Percentiles rank a stretch among this genome's conserved stretches.
These are phyloP conservation scores for Ailuropoda melanoleuca DNA, from an alignment of 2,113 vertebrate species.

Conservation along the genomic window DNA sequence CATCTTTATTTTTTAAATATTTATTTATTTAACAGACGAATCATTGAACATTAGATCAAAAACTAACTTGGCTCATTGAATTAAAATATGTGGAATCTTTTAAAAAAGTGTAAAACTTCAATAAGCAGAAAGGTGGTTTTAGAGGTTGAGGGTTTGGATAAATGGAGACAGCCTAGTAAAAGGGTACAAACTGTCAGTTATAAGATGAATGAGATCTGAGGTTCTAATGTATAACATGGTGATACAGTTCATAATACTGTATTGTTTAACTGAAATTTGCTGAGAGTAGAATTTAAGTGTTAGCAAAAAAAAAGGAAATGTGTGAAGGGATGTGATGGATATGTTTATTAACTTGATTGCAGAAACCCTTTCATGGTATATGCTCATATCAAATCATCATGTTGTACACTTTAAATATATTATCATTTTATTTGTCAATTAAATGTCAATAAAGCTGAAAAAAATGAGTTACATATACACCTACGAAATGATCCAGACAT, in stretches of 20 bases:
- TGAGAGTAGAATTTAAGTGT: neutral
- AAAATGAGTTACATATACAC: neutral
- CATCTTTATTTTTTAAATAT: neutral
- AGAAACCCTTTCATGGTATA: neutral
- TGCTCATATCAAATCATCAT: neutral
- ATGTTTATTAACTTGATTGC: neutral
- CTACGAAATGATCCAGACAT: neutral
- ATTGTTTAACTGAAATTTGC: neutral
- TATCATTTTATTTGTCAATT: neutral
- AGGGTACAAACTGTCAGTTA: neutral
- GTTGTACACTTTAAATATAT: neutral
- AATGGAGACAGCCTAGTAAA: neutral
- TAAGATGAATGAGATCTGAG: neutral
- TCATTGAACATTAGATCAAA: no score
- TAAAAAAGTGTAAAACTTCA: neutral
- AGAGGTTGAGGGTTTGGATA: neutral
- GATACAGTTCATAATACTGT: neutral
- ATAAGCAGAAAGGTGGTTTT: neutral
- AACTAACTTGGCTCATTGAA: neutral
- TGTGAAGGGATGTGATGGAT: neutral
- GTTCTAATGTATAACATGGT: neutral
- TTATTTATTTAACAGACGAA: no score
- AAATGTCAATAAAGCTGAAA: neutral
- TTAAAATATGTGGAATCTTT: neutral
- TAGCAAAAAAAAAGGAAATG: neutral